A percentile compares a stretch with the other conserved stretches of the same genome.
These are phyloP conservation scores for Taeniopygia guttata DNA, from an alignment of 2,797 vertebrate genomes.

Conservation along the genomic window DNA sequence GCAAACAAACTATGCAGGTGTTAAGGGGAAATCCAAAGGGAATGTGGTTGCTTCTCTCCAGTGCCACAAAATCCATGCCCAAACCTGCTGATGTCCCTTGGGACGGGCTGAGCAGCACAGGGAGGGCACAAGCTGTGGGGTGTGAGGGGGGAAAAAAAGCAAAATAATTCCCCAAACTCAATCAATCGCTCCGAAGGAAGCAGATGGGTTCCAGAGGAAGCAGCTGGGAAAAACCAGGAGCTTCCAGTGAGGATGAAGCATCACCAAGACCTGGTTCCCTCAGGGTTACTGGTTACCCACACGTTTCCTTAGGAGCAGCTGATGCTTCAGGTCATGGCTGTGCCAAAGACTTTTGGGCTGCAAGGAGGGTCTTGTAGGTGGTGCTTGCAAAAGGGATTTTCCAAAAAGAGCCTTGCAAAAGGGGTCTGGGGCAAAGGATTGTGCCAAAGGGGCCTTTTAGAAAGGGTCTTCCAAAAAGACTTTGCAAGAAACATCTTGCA, in stretches of 20 bases:
- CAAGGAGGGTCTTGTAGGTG: background rate
- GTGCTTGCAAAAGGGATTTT: background rate
- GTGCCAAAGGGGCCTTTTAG: background rate
- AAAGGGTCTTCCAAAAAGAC: background rate
- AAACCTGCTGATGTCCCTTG: background rate
- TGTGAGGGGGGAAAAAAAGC: background rate
- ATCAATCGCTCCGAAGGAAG: accelerated
- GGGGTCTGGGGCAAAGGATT: background rate
- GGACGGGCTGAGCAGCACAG: background rate
- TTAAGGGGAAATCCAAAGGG: background rate
- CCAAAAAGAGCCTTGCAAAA: background rate
- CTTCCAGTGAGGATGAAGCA: background rate
- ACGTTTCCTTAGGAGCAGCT: background rate
- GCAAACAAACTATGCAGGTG: background rate
- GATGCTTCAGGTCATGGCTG: background rate
- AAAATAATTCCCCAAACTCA: background rate
- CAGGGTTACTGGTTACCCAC: background rate
- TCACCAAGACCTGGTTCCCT: background rate
- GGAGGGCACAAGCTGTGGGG: background rate
- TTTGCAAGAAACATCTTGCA: background rate
- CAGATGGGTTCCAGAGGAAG: background rate
- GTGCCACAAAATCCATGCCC: background rate
- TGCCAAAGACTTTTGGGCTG: background rate
- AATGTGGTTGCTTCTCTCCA: background rate
- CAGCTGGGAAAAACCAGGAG: background rate